Evolutionary conservation across 1,140 invertebrate genomes (phyloP).

Genomic region (Sarcophaga bullata): DNA sequence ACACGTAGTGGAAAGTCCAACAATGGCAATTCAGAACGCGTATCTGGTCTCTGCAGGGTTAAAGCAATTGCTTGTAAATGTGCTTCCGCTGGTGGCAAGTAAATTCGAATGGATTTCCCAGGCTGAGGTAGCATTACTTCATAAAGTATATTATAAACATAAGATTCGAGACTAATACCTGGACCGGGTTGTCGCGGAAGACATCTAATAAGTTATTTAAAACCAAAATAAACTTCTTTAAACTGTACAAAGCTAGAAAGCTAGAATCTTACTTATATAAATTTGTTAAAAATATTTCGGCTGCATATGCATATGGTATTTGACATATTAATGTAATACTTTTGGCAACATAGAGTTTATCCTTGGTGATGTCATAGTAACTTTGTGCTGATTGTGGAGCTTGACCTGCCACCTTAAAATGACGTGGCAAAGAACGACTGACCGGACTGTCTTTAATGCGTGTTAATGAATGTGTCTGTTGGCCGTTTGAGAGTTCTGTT

Average conservation of each 20-base stretch:
- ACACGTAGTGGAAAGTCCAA: constrained; percentile 93
- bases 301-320: constrained; percentile 87
- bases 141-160: constrained; percentile 95
- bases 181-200: constrained; percentile 77
- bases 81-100: constrained; percentile 78
- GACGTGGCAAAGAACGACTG: constrained; percentile 83
- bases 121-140: constrained; percentile 90
- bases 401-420: constrained; percentile 86
- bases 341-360: constrained; percentile 94
- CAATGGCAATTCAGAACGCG: constrained; percentile 85
- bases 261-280: constrained; percentile 77
- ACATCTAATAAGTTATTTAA: constrained; percentile 69
- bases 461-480: constrained; percentile 72
- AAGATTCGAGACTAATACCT: constrained; percentile 86
- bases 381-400: constrained; percentile 78
- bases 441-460: constrained; percentile 71
- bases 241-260: no score
- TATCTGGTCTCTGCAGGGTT: constrained; percentile 77
- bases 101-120: constrained; percentile 87
- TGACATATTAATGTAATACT: constrained; percentile 92
- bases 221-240: neutral
- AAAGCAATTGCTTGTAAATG: constrained; percentile 74
- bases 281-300: constrained; percentile 86
- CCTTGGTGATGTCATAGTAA: constrained; percentile 93
- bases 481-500: constrained; percentile 85